Percentiles rank a stretch among this genome's conserved stretches.
Evolutionary conservation across 2,797 vertebrate genomes (phyloP).

Genomic region (Cheracebus regulus): DNA sequence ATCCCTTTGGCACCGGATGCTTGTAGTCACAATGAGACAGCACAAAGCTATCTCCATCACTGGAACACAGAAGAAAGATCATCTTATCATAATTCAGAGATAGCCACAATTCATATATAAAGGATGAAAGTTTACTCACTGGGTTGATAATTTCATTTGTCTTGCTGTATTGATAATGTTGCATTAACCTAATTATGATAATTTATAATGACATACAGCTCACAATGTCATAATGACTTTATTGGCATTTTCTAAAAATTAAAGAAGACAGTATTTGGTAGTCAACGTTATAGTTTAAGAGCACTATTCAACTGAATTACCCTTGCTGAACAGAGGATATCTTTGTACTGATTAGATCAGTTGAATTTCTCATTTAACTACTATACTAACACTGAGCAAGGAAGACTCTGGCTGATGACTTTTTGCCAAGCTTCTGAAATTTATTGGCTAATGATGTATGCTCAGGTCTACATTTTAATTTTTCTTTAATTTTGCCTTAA

Average conservation of each 20-base stretch:
- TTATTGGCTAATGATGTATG: neutral
- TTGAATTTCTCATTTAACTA: slow-evolving; percentile 47
- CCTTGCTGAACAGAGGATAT: slow-evolving; percentile 10
- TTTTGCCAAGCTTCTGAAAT: neutral
- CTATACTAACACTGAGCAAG: neutral
- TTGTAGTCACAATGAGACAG: neutral
- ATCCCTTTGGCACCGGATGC: neutral
- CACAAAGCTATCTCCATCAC: neutral
- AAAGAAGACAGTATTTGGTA: slow-evolving; percentile 22
- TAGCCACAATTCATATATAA: neutral
- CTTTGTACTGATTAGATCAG: slow-evolving; percentile 16
- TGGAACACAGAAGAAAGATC: neutral
- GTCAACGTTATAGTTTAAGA: slow-evolving; percentile 51
- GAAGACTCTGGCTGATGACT: neutral
- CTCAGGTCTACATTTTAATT: neutral
- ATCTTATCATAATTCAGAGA: neutral
- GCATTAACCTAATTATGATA: neutral
- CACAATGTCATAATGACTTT: neutral
- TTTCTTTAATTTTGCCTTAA: neutral
- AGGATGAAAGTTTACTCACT: neutral
- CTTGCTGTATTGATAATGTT: neutral
- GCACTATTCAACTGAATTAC: slow-evolving; percentile 35
- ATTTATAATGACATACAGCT: neutral
- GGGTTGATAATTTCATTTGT: neutral
- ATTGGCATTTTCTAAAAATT: slow-evolving; percentile 47